Base-by-base conservation (phyloP, 37 sponge, comb jelly and placozoan species). In the Cladorhizidae sp. region DNA sequence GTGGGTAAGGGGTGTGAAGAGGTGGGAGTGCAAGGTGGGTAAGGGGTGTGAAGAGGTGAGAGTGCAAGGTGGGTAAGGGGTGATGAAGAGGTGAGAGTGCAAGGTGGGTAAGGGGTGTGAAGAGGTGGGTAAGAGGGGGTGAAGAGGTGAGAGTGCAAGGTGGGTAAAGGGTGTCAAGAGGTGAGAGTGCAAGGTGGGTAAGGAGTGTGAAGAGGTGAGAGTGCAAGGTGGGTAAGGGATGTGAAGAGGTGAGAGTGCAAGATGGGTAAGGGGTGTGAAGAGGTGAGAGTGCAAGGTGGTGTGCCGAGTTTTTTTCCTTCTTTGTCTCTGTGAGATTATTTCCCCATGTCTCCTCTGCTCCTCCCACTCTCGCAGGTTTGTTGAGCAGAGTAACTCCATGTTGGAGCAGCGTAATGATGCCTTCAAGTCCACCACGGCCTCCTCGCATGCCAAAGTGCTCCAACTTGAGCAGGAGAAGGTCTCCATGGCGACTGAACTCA, bases 391-490 rank as follows among this genome's bases (percentile, higher is more conserved):
- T 43, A 91, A 97, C 74, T 38, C 74, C 61, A 86, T 94, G 84
- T 55, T 97, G 83, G 97, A 97, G 70, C 97, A 97, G 59, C 62
- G 97, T 0, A 94, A 86, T 32, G 97, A 97, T 57, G 80, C 97
- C 18, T 94, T 97, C 87, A 94, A 97, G 85, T 81, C 76, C 55
- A 97, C 95, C 41, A 82, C 97, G 0, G 89, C 97, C 18, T 63
- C 85, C 28, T 82, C 96, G 35, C 97, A 97, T 67, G 87, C 85
- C 62, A 88, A 81, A 54, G 90, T 97, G 29, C 76, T 91, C 36
- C 79, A 84, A 32, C 79, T 97, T 21, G 97, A 97, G 68, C 93
- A 93, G 62, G 95, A 97, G 76, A 97, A 94, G 86, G 93, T 79
- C 54, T 35, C 63, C 31, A 36, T 94, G 79, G 88, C 95, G 21